A percentile compares a stretch with the other conserved stretches of the same genome.
Conservation (phyloP, 2,113 vertebrate genomes). For the Chamaea fasciata region DNA sequence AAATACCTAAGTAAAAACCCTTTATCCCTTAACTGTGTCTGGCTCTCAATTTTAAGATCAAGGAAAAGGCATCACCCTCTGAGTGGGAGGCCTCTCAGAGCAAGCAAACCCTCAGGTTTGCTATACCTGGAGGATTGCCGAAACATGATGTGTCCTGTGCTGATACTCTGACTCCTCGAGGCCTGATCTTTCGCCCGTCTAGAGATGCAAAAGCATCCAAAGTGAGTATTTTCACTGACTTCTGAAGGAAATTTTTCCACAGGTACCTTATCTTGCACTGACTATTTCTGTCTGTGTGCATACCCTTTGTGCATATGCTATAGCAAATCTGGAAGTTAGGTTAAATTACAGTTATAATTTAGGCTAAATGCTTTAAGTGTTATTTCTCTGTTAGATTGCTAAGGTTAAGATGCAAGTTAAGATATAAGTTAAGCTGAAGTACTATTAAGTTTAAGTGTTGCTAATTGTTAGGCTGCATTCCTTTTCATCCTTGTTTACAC, state of each 20-base stretch:
- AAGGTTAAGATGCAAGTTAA: not conserved
- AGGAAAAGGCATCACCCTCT: no score
- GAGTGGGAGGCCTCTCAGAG: no score
- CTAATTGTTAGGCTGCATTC: not conserved
- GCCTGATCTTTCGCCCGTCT: not conserved
- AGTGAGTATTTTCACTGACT: not conserved
- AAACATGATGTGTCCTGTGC: fast-evolving
- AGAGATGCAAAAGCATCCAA: not conserved
- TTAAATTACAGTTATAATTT: not conserved
- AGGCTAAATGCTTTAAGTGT: not conserved
- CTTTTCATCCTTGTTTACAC: not conserved
- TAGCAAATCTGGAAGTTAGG: not conserved
- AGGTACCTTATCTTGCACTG: not conserved
- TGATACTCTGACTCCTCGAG: no score
- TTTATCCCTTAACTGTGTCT: no score
- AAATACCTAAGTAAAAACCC: no score
- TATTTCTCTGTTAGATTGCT: not conserved
- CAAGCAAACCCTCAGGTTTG: no score
- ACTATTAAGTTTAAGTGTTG: not conserved
- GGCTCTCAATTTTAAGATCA: no score
- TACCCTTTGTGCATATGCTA: not conserved
- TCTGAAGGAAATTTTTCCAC: not conserved
- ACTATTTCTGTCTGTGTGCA: not conserved
- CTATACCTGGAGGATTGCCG: not conserved
- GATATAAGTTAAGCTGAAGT: not conserved